Percentiles rank a stretch among this genome's conserved stretches.
Conservation (phyloP, 2,888 invertebrate genomes). For the Drosophila peninsularis region DNA sequence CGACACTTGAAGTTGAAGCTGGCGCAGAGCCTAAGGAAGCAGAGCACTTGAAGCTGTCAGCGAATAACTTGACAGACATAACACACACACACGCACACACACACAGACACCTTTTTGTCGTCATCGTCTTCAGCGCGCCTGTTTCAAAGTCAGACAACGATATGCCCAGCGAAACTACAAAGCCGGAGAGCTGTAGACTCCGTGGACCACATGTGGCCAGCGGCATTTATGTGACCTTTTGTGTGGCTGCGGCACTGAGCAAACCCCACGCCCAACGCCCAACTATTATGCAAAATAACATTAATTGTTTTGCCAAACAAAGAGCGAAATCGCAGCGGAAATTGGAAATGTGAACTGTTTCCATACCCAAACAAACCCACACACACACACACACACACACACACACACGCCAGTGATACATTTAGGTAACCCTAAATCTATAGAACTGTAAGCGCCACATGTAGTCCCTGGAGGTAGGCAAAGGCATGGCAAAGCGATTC, state of each 20-base stretch:
- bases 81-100: not conserved
- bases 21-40: slow-evolving; percentile 15
- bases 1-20: slow-evolving; percentile 58
- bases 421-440: slow-evolving; percentile 70
- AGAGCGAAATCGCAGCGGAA: slow-evolving; percentile 51
- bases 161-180: slow-evolving; percentile 31
- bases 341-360: slow-evolving; percentile 54
- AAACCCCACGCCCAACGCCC: slow-evolving; percentile 22
- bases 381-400: not conserved
- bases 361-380: slow-evolving; percentile 5
- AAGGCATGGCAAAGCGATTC: slow-evolving; percentile 66
- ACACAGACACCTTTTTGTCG: slow-evolving; percentile 3
- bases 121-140: not conserved
- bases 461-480: slow-evolving; percentile 55
- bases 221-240: slow-evolving; percentile 20
- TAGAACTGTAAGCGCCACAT: slow-evolving; percentile 59
- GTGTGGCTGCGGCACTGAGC: slow-evolving; percentile 16
- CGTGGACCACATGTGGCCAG: slow-evolving; percentile 59
- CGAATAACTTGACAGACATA: slow-evolving; percentile 47
- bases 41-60: slow-evolving; percentile 64
- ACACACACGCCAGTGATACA: slow-evolving; percentile 56
- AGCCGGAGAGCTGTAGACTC: not conserved
- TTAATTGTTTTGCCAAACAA: slow-evolving; percentile 79
- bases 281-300: slow-evolving; percentile 73
- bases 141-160: slow-evolving; percentile 57